Evolutionary conservation across 2,888 invertebrate genomes (phyloP).

Genomic region (Cephalotes varians): DNA sequence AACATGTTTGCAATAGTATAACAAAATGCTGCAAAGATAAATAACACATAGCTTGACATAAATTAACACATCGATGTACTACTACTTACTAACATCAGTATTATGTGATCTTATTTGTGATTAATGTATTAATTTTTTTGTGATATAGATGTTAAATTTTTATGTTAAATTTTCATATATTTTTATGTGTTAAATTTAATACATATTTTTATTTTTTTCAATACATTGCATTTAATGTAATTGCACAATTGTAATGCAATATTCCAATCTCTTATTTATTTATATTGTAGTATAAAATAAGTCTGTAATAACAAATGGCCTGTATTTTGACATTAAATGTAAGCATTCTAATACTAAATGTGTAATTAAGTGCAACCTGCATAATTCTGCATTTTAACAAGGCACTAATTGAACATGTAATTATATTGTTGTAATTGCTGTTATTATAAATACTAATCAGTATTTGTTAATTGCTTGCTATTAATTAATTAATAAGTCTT

Average conservation of each 20-base stretch:
- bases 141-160: neutral
- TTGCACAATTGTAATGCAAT: neutral
- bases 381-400: constrained; percentile 9
- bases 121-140: neutral
- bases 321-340: constrained; percentile 1
- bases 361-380: constrained; percentile 1
- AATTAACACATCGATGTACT: neutral
- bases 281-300: constrained; percentile 5
- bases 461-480: neutral
- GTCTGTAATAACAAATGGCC: neutral
- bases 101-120: neutral
- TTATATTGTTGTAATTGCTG: neutral
- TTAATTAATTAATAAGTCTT: neutral
- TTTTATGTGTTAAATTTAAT: constrained; percentile 1
- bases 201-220: constrained; percentile 13
- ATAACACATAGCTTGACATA: neutral
- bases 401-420: constrained; percentile 1
- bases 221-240: neutral
- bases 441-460: constrained; percentile 19
- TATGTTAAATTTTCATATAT: neutral
- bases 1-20: constrained; percentile 34
- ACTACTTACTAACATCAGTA: neutral
- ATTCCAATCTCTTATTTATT: neutral
- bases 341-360: neutral
- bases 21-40: neutral